Base-by-base conservation (phyloP, 2,113 vertebrate genomes). In the Esox niger region DNA sequence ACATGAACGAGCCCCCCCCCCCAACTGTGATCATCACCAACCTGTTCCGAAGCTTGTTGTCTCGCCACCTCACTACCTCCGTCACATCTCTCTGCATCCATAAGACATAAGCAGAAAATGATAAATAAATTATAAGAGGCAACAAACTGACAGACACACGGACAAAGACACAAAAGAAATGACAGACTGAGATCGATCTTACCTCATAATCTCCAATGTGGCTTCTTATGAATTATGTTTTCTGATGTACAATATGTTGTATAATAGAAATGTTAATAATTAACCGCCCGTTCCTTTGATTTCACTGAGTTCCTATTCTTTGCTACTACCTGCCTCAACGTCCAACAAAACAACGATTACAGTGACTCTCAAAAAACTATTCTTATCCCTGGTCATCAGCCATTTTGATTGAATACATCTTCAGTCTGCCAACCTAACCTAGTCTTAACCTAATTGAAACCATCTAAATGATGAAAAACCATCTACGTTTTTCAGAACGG, bases 61-160 rank as follows among this genome's bases (percentile, higher is more conserved):
- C 79, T 68, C 20, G 64, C 75, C 84, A 88, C 88, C 83, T 86
- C 79, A n/a, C n/a, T 80, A 81, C 38, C 23, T 43, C 82, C 80
- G 77, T 62, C 77, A 73, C 46, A 43, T 72, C 70, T 81, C 69
- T 78, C 79, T 32, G 47, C 74, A 84, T 86, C 75, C 84, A 89
- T 84, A 89, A 87, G 77, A 83, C 84, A 88, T 87, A n/a, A n/a
- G n/a, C n/a, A n/a, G 84, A 70, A 80, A 85, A 86, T 72, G 84
- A 88, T 87, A 84, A 85, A 82, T 87, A 84, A 86, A 78, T 81
- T 63, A 65, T 81, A 75, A 68, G 71, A 59, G 56, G 35, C 35
- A 13, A 13, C 35, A 2, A n/a, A n/a, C n/a, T n/a, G n/a, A 38
- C 35, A 43, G 17, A 15, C 11, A 43, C 13, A 43, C 38, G 38